These are phyloP conservation scores for Oncorhynchus tshawytscha DNA, from an alignment of 2,113 vertebrate species.

Conservation along the genomic window DNA sequence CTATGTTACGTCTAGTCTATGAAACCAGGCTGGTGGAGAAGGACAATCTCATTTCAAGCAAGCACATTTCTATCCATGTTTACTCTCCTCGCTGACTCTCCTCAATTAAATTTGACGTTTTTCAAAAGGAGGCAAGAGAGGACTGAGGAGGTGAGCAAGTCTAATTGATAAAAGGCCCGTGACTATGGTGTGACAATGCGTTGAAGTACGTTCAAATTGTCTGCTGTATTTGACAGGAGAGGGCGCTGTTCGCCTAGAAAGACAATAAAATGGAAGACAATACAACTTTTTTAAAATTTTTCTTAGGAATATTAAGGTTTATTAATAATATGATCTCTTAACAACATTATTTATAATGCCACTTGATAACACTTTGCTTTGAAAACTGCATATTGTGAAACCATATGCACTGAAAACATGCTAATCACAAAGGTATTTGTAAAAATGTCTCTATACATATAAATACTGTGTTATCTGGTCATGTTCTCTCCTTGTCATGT, in stretches of 20 bases:
- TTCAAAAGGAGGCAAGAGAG: too few relatives aligned
- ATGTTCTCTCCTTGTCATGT: neutral
- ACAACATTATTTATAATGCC: conserved; percentile 45
- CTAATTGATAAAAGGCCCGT: too few relatives aligned
- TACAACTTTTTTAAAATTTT: neutral
- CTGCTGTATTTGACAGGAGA: neutral
- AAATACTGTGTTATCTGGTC: conserved; percentile 17
- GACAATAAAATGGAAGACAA: neutral
- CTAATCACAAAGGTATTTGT: conserved; percentile 23
- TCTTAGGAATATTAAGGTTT: conserved; percentile 47
- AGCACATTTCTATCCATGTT: too few relatives aligned
- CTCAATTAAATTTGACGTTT: too few relatives aligned
- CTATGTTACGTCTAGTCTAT: too few relatives aligned
- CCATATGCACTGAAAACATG: conserved; percentile 29
- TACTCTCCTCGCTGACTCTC: too few relatives aligned
- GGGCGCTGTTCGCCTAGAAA: neutral
- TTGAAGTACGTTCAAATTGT: too few relatives aligned
- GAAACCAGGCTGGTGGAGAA: too few relatives aligned
- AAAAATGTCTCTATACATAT: conserved; percentile 27
- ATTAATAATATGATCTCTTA: conserved; percentile 51
- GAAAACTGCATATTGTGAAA: conserved; percentile 19
- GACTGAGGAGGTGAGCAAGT: too few relatives aligned
- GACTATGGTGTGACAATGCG: too few relatives aligned
- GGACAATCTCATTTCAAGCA: too few relatives aligned
- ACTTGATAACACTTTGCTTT: conserved; percentile 50